Evolutionary conservation across 2,113 vertebrate species (phyloP).

Genomic region (Heptranchias perlo): DNA sequence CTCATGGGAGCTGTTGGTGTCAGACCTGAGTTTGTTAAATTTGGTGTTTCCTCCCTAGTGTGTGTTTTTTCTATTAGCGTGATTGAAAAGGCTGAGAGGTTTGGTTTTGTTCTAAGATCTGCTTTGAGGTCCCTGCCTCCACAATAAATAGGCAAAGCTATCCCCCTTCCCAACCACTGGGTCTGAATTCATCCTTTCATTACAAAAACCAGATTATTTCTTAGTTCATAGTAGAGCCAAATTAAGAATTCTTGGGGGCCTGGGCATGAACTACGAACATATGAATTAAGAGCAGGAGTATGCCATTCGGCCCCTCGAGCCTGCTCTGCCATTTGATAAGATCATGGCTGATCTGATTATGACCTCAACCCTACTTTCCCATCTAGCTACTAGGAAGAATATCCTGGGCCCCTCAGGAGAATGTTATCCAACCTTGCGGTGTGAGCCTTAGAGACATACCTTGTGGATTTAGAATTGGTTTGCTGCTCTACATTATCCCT

Average conservation of each 20-base stretch:
- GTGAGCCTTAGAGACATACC: neutral
- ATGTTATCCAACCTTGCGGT: neutral
- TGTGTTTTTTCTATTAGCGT: neutral
- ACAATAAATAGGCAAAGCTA: neutral
- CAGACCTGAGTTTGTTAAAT: constrained; percentile 8
- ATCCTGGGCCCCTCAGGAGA: too few species aligned
- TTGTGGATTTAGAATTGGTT: neutral
- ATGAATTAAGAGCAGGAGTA: too few species aligned
- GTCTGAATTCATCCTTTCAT: neutral
- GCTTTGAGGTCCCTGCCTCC: neutral
- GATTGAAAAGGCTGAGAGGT: neutral
- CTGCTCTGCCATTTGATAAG: too few species aligned
- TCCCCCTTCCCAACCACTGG: neutral
- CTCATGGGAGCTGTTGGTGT: neutral
- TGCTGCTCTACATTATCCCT: neutral
- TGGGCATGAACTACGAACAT: neutral
- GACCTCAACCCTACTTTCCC: too few species aligned
- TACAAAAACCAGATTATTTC: neutral
- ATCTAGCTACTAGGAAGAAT: too few species aligned
- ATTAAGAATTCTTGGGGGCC: neutral
- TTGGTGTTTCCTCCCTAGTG: constrained; percentile 1
- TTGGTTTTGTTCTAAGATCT: neutral
- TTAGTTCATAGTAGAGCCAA: neutral
- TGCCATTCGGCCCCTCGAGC: too few species aligned
- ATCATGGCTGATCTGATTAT: too few species aligned